A percentile compares a stretch with the other conserved stretches of the same genome.
Evolutionary conservation across 2,797 vertebrate species (phyloP).

Genomic region (Sebastes taczanowskii): DNA sequence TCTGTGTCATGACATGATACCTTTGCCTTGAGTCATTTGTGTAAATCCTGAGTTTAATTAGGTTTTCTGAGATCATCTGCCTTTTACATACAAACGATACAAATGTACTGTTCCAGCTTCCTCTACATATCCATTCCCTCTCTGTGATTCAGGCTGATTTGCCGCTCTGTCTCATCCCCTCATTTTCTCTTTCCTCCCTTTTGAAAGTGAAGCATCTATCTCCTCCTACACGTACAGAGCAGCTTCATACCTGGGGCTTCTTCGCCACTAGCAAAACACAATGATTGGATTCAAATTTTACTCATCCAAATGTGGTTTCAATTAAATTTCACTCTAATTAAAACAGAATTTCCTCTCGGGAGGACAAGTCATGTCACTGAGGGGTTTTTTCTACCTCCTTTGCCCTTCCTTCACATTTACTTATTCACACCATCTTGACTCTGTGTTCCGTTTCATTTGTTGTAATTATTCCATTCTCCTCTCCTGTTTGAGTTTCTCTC

Average conservation of each 20-base stretch:
- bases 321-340: constrained; percentile 37
- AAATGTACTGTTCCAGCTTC: background rate
- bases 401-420: background rate
- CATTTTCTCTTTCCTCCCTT: background rate
- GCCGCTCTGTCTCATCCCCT: background rate
- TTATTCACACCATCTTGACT: background rate
- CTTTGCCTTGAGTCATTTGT: background rate
- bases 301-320: constrained; percentile 5
- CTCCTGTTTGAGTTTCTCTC: background rate
- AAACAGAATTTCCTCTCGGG: constrained; percentile 1
- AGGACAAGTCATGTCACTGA: background rate
- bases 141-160: background rate
- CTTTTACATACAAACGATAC: background rate
- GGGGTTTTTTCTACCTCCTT: background rate
- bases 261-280: background rate
- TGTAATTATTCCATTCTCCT: background rate
- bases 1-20: too few relatives aligned
- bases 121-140: background rate
- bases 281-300: background rate
- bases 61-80: background rate
- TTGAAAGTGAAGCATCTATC: background rate
- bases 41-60: background rate
- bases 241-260: constrained; percentile 2
- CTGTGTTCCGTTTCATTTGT: background rate
- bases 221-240: background rate